Conservation (phyloP, 2,113 vertebrate species). For the Paracanthobrama guichenoti region DNA sequence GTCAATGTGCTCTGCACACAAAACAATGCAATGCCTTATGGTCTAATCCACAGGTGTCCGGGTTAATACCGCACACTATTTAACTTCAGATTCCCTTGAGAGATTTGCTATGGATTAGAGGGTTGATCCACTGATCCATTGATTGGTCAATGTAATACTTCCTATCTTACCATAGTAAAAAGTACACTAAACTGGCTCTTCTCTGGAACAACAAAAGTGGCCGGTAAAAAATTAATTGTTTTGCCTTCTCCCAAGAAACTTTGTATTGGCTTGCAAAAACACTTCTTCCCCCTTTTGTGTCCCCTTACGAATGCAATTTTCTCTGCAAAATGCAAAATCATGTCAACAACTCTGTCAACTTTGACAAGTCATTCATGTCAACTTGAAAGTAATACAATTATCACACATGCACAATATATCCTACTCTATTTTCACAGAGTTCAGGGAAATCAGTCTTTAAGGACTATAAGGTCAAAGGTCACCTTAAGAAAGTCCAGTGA, state of each 20-base stretch:
- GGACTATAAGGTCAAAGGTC: background rate
- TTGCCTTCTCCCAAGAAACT: background rate
- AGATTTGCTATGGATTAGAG: background rate
- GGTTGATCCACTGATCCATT: background rate
- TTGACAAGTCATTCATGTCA: background rate
- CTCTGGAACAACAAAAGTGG: background rate
- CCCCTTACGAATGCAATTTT: too few relatives aligned
- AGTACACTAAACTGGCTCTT: background rate
- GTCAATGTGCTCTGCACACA: background rate
- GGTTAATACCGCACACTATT: background rate
- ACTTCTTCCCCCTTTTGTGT: too few relatives aligned
- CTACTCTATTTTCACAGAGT: background rate
- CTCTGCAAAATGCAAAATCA: too few relatives aligned
- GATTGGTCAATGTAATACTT: conserved; percentile 6
- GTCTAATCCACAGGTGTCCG: background rate
- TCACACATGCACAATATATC: background rate
- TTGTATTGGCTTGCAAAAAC: background rate
- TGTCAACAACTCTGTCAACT: too few relatives aligned
- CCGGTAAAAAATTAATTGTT: background rate
- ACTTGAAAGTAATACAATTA: background rate
- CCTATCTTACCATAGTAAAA: background rate
- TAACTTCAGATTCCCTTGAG: background rate
- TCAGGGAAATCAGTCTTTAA: background rate
- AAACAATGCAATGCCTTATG: background rate
- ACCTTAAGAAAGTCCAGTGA: background rate